These are phyloP conservation scores for Polydrusus pterygomalis DNA, from an alignment of 2,888 invertebrate genomes.

Conservation along the genomic window DNA sequence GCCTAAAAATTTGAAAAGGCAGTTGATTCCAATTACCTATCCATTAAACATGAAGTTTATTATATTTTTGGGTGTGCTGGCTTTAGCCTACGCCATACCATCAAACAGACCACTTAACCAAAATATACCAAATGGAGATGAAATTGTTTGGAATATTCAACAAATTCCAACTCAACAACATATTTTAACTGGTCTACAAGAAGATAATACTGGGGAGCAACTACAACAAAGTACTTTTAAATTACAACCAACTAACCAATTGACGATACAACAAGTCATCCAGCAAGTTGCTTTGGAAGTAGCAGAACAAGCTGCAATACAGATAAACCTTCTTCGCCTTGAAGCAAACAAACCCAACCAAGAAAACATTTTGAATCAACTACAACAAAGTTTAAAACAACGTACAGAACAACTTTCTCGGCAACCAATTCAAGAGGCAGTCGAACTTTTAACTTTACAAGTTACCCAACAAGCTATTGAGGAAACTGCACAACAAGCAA, in stretches of 20 bases:
- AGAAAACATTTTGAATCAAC: neutral
- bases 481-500: neutral
- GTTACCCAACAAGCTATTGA: conserved; percentile 4
- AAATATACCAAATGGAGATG: neutral
- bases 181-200: neutral
- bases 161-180: neutral
- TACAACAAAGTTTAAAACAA: neutral
- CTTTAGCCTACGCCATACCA: conserved; percentile 4
- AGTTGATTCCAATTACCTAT: neutral
- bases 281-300: neutral
- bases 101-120: neutral
- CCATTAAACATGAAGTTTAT: conserved; percentile 11
- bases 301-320: neutral
- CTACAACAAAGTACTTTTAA: neutral
- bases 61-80: conserved; percentile 10
- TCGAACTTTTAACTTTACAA: neutral
- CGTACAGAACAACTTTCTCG: neutral
- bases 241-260: neutral
- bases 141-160: neutral
- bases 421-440: neutral
- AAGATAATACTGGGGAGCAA: neutral
- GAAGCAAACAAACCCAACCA: neutral
- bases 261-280: neutral
- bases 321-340: neutral
- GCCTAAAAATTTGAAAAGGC: neutral